phyloP scores from a whole-genome alignment of 2,797 vertebrate genomes.

The Alexandromys oeconomus region DNA sequence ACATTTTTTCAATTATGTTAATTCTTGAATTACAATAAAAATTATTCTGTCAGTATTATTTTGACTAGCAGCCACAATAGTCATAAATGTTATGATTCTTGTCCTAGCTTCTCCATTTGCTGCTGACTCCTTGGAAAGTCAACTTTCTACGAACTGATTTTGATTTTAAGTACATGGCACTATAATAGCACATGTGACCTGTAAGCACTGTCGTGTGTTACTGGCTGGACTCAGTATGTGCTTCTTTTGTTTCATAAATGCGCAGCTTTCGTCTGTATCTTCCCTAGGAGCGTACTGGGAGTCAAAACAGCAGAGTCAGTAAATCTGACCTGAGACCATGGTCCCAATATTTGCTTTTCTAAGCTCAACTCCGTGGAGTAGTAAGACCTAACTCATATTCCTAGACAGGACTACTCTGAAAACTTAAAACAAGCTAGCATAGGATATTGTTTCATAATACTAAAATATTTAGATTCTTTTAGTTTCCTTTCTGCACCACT shows the following conservation, averaged over 20 bases:
- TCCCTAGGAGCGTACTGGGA: conserved; percentile 10
- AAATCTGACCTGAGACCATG: conserved; percentile 57
- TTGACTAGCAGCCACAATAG: neutral
- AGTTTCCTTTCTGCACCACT: conserved; percentile 10
- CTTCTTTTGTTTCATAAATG: conserved; percentile 49
- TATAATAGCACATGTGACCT: neutral
- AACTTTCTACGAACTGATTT: neutral
- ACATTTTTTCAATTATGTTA: conserved; percentile 14
- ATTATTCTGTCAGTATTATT: conserved; percentile 17
- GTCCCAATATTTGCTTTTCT: conserved; percentile 58
- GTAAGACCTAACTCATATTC: conserved; percentile 55
- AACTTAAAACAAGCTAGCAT: conserved; percentile 49
- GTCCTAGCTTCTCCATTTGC: neutral
- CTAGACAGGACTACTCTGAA: conserved; percentile 54
- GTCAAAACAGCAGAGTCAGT: conserved; percentile 12
- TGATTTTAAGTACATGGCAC: neutral
- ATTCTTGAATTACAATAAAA: conserved; percentile 56
- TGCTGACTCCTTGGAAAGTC: neutral
- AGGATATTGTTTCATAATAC: conserved; percentile 61
- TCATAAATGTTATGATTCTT: conserved; percentile 18
- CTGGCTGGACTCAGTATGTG: conserved; percentile 5
- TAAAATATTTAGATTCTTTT: conserved; percentile 60
- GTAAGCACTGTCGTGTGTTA: neutral
- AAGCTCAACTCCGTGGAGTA: conserved; percentile 8
- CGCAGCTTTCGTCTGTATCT: conserved; percentile 14